Conservation (phyloP, 2,888 invertebrate species). For the Aspidapion aeneum region DNA sequence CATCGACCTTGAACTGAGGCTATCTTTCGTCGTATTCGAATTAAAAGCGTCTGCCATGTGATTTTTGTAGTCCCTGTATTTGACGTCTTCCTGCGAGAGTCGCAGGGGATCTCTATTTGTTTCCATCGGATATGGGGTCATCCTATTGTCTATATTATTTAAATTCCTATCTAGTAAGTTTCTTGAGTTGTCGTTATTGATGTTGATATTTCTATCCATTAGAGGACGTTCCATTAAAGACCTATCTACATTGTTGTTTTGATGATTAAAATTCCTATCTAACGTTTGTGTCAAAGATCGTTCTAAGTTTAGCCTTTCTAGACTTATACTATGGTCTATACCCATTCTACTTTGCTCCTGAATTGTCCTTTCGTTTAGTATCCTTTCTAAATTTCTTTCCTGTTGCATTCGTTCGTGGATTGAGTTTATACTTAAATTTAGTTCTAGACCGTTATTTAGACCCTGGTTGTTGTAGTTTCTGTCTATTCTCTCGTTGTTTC, state of each 20-base stretch:
- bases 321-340: slow-evolving; percentile 38
- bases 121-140: slow-evolving; percentile 18
- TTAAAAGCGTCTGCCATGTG: slow-evolving; percentile 44
- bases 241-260: slow-evolving; percentile 25
- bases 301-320: slow-evolving; percentile 42
- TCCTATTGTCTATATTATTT: slow-evolving; percentile 27
- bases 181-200: slow-evolving; percentile 13
- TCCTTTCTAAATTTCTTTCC: slow-evolving; percentile 41
- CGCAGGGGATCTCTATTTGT: slow-evolving; percentile 14
- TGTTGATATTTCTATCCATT: slow-evolving; percentile 42
- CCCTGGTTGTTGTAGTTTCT: slow-evolving; percentile 27
- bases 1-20: slow-evolving; percentile 39
- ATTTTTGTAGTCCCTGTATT: slow-evolving; percentile 47
- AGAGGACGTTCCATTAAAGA: slow-evolving; percentile 27
- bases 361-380: slow-evolving; percentile 40
- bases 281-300: slow-evolving; percentile 39
- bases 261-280: slow-evolving; percentile 33
- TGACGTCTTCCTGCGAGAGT: slow-evolving; percentile 31
- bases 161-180: slow-evolving; percentile 30
- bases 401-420: slow-evolving; percentile 42
- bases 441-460: slow-evolving; percentile 39
- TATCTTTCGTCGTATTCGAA: slow-evolving; percentile 23
- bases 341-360: slow-evolving; percentile 37
- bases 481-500: slow-evolving; percentile 32
- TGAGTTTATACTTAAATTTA: slow-evolving; percentile 42